phyloP scores from a whole-genome alignment of 2,797 vertebrate species.

The Enteromius mattozi region DNA sequence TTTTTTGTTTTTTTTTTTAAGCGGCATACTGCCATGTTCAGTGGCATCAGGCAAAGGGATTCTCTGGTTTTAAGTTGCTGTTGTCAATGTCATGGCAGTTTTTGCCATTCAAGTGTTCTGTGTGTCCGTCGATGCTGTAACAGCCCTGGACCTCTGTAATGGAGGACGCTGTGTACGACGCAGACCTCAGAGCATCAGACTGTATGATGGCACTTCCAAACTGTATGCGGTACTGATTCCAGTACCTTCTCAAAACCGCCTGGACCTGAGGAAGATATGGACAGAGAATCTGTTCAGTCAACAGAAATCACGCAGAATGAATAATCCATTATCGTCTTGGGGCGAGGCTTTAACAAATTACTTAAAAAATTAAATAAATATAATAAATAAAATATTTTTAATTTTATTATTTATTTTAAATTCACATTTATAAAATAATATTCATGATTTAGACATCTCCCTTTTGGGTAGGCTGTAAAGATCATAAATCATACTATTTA shows the following conservation, averaged over 20 bases:
- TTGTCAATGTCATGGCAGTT: slow-evolving; percentile 82
- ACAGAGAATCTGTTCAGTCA: neutral
- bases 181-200: slow-evolving; percentile 85
- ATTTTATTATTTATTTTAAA: too few species aligned
- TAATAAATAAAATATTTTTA: too few species aligned
- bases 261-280: slow-evolving; percentile 83
- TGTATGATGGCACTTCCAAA: slow-evolving; percentile 90
- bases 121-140: slow-evolving; percentile 88
- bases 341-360: neutral
- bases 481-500: neutral
- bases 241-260: slow-evolving; percentile 89
- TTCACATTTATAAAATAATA: neutral
- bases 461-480: neutral
- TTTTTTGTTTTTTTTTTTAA: neutral
- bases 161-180: slow-evolving; percentile 81
- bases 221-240: slow-evolving; percentile 95
- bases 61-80: slow-evolving; percentile 80
- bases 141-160: slow-evolving; percentile 91
- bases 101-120: slow-evolving; percentile 92
- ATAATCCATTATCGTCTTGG: neutral
- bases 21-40: neutral
- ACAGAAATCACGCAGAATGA: neutral
- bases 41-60: slow-evolving; percentile 81
- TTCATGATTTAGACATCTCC: neutral
- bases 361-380: neutral